Evolutionary conservation across 2,888 invertebrate species (phyloP), one percentile per base, ranked within the genome.

Genomic region (Copidosoma aretas): DNA sequence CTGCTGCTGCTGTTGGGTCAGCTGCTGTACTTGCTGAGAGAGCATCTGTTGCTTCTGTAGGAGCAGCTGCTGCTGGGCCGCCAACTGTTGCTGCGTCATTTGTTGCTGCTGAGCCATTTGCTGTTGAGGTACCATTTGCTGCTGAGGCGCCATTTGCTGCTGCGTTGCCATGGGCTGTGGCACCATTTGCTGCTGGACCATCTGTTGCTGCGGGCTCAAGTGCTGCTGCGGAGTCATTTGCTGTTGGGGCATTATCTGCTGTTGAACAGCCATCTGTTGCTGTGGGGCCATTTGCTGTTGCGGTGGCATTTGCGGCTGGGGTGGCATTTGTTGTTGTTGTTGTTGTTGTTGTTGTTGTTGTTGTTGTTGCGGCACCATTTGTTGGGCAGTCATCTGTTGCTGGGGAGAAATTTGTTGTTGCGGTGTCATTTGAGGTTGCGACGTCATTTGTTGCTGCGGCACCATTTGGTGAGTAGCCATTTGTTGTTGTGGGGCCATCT

Each of bases 271-370:
- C 25, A 56, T 56, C 25, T 22, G 32, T 25, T 56, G 56, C 25
- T 56, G 56, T 19, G 56, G 32, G 59, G 88, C 78, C 32, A 86
- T 87, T 53, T 85, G 79, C 68, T 82, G 83, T 53, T 79, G 43
- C 43, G 56, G 76, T 24, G 73, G 69, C 17, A 78, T 73, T 64
- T 76, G 77, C 60, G 75, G 75, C 56, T 79, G 78, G 54, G 74
- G 77, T 53, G 43, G 69, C 71, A 76, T 71, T 75, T 75, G 84
- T 69, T 32, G 86, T 59, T 77, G 78, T 62, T 81, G 75, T 63
- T 81, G 83, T 73, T 80, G 60, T 75, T 78, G 70, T 77, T 83
- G 60, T 46, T 78, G 77, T 73, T 87, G 88, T 69, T 87, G 70
- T n/a, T n/a, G n/a, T n/a, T n/a, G n/a, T n/a, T n/a, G n/a, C n/a